Conservation (phyloP, 1,140 invertebrate species). For the Calliopsis andreniformis region DNA sequence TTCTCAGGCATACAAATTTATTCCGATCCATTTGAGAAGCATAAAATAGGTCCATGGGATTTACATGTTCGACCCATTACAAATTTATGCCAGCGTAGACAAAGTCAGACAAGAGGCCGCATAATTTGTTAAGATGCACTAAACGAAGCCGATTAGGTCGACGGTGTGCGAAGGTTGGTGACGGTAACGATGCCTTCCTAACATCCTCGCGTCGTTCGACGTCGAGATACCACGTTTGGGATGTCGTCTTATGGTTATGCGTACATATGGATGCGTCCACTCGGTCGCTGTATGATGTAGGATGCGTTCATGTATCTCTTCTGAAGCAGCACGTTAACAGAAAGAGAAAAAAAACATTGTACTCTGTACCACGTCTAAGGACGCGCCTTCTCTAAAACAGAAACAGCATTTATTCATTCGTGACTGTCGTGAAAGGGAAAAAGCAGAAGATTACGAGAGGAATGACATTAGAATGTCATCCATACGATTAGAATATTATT, state of each 20-base stretch:
- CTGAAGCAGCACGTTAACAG: slow-evolving; percentile 3
- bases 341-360: not conserved
- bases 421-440: not conserved
- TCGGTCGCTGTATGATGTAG: slow-evolving; percentile 34
- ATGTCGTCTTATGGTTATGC: slow-evolving; percentile 62
- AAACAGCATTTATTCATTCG: slow-evolving; percentile 39
- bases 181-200: slow-evolving; percentile 49
- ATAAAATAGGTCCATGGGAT: slow-evolving; percentile 7
- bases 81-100: slow-evolving; percentile 32
- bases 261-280: slow-evolving; percentile 61
- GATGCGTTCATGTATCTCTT: slow-evolving; percentile 17
- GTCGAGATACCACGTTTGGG: slow-evolving; percentile 65
- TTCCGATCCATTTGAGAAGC: slow-evolving; percentile 6
- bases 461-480: slow-evolving; percentile 60
- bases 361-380: slow-evolving; percentile 36
- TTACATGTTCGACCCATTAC: slow-evolving; percentile 23
- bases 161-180: slow-evolving; percentile 40
- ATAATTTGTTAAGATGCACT: slow-evolving; percentile 39
- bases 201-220: slow-evolving; percentile 13
- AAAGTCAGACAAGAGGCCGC: slow-evolving; percentile 10
- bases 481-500: slow-evolving; percentile 57
- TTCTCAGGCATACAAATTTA: not conserved
- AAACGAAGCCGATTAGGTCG: slow-evolving; percentile 12
- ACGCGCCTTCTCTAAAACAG: slow-evolving; percentile 52
- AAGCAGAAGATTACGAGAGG: slow-evolving; percentile 16